phyloP scores from a whole-genome alignment of 2,113 vertebrate species.

The Salvelinus namaycush region DNA sequence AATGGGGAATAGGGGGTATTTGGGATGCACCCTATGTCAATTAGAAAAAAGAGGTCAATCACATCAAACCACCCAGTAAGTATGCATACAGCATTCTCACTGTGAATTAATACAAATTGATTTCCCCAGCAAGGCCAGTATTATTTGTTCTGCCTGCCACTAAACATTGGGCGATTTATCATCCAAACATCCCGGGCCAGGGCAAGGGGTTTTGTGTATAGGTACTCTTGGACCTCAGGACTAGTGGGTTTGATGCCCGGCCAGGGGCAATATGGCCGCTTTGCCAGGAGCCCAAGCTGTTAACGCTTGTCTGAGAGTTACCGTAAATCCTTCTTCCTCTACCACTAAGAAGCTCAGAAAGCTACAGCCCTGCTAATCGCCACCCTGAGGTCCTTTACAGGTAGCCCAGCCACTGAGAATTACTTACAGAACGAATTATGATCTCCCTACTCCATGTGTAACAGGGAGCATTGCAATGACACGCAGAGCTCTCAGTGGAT shows the following conservation, averaged over 20 bases:
- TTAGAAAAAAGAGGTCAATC: constrained; percentile 60
- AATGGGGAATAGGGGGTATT: no score
- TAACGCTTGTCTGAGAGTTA: constrained; percentile 81
- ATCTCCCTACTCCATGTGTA: constrained; percentile 45
- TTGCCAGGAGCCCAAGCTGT: constrained; percentile 79
- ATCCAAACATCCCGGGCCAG: constrained; percentile 71
- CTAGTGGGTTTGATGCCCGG: constrained; percentile 77
- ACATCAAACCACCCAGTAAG: constrained; percentile 71
- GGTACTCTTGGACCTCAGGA: constrained; percentile 77
- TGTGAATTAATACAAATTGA: constrained; percentile 78
- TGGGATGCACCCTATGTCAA: constrained; percentile 40
- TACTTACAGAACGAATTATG: constrained; percentile 57
- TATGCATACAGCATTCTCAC: constrained; percentile 50
- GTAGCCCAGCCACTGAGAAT: constrained; percentile 63
- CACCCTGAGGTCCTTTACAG: constrained; percentile 69
- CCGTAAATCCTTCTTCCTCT: constrained; percentile 77
- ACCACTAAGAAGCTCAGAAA: constrained; percentile 76
- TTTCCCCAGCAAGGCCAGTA: constrained; percentile 73
- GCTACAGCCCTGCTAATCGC: constrained; percentile 69
- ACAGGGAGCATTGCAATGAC: constrained; percentile 63
- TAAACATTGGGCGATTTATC: constrained; percentile 79
- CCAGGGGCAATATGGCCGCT: constrained; percentile 77
- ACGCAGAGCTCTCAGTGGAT: constrained; percentile 69
- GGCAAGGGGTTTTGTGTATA: constrained; percentile 68
- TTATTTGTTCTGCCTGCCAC: constrained; percentile 75